Percentiles rank a stretch among this genome's conserved stretches.
Conservation (phyloP, 1,140 invertebrate species). For the Pseudomyrmex gracilis region DNA sequence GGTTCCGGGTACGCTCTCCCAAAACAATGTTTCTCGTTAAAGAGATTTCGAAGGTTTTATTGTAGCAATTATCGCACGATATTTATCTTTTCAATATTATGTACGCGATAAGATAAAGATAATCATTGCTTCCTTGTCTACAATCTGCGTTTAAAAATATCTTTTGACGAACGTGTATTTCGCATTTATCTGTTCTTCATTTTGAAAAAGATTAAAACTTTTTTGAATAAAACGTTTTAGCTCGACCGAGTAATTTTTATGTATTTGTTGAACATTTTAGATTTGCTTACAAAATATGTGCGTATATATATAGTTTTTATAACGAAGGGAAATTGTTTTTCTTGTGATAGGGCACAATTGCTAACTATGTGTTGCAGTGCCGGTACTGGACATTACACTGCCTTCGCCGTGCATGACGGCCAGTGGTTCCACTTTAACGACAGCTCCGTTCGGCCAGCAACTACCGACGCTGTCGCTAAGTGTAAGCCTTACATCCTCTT, state of each 20-base stretch:
- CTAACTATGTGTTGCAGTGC: slow-evolving; percentile 86
- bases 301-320: too few relatives aligned
- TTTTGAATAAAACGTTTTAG: too few relatives aligned
- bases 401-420: slow-evolving; percentile 93
- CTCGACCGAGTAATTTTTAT: too few relatives aligned
- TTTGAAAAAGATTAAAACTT: neutral
- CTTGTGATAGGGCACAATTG: too few relatives aligned
- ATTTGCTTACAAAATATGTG: too few relatives aligned
- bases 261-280: neutral
- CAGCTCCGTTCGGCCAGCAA: slow-evolving; percentile 92
- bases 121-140: neutral
- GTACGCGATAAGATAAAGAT: slow-evolving; percentile 33
- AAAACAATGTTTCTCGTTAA: slow-evolving; percentile 17
- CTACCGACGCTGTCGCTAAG: slow-evolving; percentile 89
- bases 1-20: slow-evolving; percentile 89
- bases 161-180: neutral
- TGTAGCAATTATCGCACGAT: neutral
- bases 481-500: slow-evolving; percentile 96
- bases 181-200: neutral
- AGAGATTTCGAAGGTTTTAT: neutral
- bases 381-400: slow-evolving; percentile 94
- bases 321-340: neutral
- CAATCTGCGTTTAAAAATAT: slow-evolving; percentile 3
- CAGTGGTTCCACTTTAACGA: slow-evolving; percentile 96
- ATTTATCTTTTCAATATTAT: neutral